Evolutionary conservation across 2,113 vertebrate genomes (phyloP).

Genomic region (Salminus brasiliensis): DNA sequence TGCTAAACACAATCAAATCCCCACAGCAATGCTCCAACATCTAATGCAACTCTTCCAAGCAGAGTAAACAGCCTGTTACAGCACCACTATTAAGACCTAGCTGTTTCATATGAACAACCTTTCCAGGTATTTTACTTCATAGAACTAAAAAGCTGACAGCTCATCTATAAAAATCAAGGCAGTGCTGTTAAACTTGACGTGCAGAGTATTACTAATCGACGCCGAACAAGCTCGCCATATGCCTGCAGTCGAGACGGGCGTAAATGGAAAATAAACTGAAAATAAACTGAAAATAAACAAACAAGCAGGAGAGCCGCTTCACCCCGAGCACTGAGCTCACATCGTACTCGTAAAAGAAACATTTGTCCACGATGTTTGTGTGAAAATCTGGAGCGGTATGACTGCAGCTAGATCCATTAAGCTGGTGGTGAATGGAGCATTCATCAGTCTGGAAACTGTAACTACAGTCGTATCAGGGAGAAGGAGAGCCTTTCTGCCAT

Average conservation of each 20-base stretch:
- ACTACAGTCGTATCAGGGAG: not conserved
- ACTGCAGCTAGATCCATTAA: not conserved
- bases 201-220: not conserved
- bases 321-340: not conserved
- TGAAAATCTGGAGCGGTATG: not conserved
- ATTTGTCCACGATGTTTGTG: conserved; percentile 24
- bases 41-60: too few species aligned
- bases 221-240: not conserved
- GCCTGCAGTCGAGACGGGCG: not conserved
- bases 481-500: conserved; percentile 18
- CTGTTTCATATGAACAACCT: too few species aligned
- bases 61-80: too few species aligned
- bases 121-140: too few species aligned
- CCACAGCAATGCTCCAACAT: too few species aligned
- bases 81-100: too few species aligned
- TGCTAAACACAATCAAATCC: too few species aligned
- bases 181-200: not conserved
- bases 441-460: conserved; percentile 41
- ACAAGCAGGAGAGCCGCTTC: not conserved
- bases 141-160: too few species aligned
- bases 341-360: conserved; percentile 14
- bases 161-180: too few species aligned
- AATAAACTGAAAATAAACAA: conserved; percentile 18
- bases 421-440: conserved; percentile 32
- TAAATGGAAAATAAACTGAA: not conserved